phyloP scores from a whole-genome alignment of 2,888 invertebrate species.

The Rhyacophila evoluta region DNA sequence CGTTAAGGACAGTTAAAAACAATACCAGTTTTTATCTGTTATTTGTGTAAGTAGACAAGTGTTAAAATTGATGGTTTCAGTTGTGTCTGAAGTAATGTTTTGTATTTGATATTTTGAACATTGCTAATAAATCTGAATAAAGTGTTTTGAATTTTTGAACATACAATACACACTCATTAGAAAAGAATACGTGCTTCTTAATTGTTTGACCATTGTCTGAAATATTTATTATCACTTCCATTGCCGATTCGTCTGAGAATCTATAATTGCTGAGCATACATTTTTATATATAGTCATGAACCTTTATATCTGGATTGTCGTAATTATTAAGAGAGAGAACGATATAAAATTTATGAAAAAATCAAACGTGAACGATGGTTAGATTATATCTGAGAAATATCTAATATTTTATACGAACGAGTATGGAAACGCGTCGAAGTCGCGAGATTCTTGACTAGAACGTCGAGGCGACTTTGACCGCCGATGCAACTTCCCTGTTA shows the following conservation, averaged over 20 bases:
- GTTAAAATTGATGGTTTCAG: too few species aligned
- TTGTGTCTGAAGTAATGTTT: too few species aligned
- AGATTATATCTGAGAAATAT: constrained; percentile 16
- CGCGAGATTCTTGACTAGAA: not conserved
- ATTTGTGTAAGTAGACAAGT: too few species aligned
- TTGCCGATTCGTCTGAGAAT: not conserved
- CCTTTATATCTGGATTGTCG: constrained; percentile 26
- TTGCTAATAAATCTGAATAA: not conserved
- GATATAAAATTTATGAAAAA: constrained; percentile 14
- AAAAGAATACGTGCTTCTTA: not conserved
- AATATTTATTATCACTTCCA: not conserved
- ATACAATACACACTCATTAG: not conserved
- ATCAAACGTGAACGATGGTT: constrained; percentile 11
- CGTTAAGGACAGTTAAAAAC: too few species aligned
- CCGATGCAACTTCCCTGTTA: constrained; percentile 36
- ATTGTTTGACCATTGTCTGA: not conserved
- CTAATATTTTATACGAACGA: not conserved
- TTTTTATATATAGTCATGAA: constrained; percentile 20
- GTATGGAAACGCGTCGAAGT: not conserved
- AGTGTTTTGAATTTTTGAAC: not conserved
- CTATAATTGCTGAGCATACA: constrained; percentile 21
- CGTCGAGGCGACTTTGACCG: not conserved
- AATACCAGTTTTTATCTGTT: too few species aligned
- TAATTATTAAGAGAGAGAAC: constrained; percentile 29
- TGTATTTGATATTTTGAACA: not conserved